Evolutionary conservation across 2,797 vertebrate genomes (phyloP), one percentile per base, ranked within the genome.

Genomic region (Spinibarbus caldwelli): DNA sequence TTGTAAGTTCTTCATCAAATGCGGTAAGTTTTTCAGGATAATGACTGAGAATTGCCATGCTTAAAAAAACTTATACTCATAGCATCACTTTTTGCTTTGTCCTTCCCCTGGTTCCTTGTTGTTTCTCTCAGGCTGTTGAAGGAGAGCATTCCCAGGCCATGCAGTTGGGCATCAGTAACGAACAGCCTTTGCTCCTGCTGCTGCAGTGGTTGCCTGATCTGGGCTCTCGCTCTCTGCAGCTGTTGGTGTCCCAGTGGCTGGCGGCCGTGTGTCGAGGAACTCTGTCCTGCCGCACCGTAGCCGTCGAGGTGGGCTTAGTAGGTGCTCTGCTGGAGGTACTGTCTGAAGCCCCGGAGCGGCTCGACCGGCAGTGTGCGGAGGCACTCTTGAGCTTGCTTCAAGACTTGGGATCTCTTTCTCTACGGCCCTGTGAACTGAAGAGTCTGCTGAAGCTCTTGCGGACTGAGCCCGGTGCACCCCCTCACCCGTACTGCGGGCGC

Each of bases 221-320:
- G 90, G 80, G 88, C 0, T 96, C 96, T 2, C 91, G 92, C 0
- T 96, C 97, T 15, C 96, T 98, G 0, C 97, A 96, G 94, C 90
- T 97, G 89, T 92, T 98, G 86, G 96, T 99, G 21, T 96, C 97
- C 0, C 94, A 95, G 45, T 96, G 96, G 93, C 93, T 99, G 84
- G 94, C 95, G 5, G 89, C 94, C 0, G 95, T 98, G 54, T 99
- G 98, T 8, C 94, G 97, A 11, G 94, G 96, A 70, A 96, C 97
- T 7, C 92, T 97, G 57, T 93, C 96, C 76, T 97, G 96, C 90
- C 97, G 97, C 36, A 96, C 96, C 3, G 96, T 97, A 1, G 97
- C 97, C 0, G 97, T 98, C 86, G 96, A 97, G 91, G 97, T 97
- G 0, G 98, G 97, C 62, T 96, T 99, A 95, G 96, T 99, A 76